Evolutionary conservation across 2,888 invertebrate genomes (phyloP), one percentile per base, ranked within the genome.

Genomic region (Entomobrya proxima): DNA sequence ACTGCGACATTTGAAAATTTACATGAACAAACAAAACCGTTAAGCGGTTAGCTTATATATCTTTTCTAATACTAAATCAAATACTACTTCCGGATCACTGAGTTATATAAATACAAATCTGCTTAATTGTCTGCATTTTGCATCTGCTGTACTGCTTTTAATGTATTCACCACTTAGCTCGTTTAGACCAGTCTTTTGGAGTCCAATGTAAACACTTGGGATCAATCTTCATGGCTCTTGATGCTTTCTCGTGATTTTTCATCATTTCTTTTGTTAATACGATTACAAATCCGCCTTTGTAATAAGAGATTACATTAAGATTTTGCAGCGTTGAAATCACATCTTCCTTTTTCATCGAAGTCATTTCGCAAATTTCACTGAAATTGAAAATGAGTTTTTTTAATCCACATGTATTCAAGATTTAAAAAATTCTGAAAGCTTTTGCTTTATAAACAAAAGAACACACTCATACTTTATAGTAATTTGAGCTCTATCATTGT

Each of bases 301-400:
- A 98, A 92, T 99, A 99, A 92, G 98, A 98, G 89, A 99, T 98
- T 88, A 99, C 94, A 93, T 98, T 98, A 83, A 99, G 93, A 92
- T 98, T 98, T 93, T 98, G 98, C 89, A 99, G 93, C 0, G 99
- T 99, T 79, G 98, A 98, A 91, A 99, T 98, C 47, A 99, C 98
- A 91, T 99, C 99, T 92, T 99, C 99, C 92, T 99, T 99, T 92
- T 99, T 98, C 91, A 99, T 99, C 91, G 98, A 98, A 13, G 99
- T 99, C 91, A 97, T 92, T 93, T 98, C 98, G 91, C 98, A 98
- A 88, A 99, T 92, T 97, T 98, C 92, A 32, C n/a, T 55, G 18
- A 15, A n/a, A n/a, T 67, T 37, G 21, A 86, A 86, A 35, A 75
- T 61, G 24, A 37, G 44, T n/a, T 61, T 13, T 74, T 21, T 35